Base-by-base conservation (phyloP, 1,140 invertebrate species). In the Drosophila kikkawai region DNA sequence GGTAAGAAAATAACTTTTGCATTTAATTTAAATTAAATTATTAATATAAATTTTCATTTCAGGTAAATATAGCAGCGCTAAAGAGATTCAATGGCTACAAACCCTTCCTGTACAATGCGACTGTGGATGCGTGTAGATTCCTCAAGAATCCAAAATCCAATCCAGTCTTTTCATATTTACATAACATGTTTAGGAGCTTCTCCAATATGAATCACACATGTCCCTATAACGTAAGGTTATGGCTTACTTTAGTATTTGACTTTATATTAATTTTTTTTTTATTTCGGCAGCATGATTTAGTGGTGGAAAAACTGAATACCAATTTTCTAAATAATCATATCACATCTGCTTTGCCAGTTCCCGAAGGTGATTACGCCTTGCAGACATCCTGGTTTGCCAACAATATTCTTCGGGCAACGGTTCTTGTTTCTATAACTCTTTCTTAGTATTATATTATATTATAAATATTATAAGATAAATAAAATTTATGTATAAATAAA, bases 201-300 rank as follows among this genome's bases (percentile, higher is more conserved):
- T 39, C 34, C 13, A 56, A 56, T 9, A 22, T 56, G 0, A 56
- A 56, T 39, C 53, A 56, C 53, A 26, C 53, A 7, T 56, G 51
- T 15, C 34, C 34, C 51, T 37, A 37, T 2, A 2, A 55, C 22
- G 51, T 55, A 55, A 37, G 51, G 0, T 5, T 9, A 22, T 17
- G 4, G 6, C 15, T 22, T 19, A 15, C 0, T 9, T 36, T 15
- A 15, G 1, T 15, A 15, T 9, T 3, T 22, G 3, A 2, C 5
- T 12, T 37, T 15, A 22, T 19, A 37, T 22, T 15, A 22, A 22
- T 22, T 9, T 37, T 15, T 15, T 13, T 9, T 36, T 36, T 22
- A 6, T 11, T 5, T 19, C 5, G 1, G 8, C 26, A 55, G 51
- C 17, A 37, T 2, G 51, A 55, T n/a, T 0, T 56, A 11, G 1